Evolutionary conservation across 2,797 vertebrate species (phyloP).

Genomic region (Sebastes vulpes): DNA sequence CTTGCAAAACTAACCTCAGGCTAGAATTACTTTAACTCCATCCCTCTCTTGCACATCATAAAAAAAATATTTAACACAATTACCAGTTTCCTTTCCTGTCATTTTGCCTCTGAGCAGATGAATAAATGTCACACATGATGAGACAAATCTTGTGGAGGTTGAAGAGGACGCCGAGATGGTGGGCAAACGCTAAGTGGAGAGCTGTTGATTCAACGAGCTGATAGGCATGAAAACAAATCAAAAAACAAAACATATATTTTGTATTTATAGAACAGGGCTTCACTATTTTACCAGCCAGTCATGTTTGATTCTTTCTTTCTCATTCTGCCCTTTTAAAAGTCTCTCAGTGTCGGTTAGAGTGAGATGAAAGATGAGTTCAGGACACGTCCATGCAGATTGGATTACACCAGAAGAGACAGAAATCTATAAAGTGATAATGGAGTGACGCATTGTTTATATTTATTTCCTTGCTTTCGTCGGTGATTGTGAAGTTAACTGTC

Average conservation of each 20-base stretch:
- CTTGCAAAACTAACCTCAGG: conserved; percentile 13
- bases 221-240: background rate
- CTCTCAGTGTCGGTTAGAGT: conserved; percentile 7
- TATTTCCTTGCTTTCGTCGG: conserved; percentile 30
- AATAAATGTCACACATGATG: conserved; percentile 44
- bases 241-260: background rate
- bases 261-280: background rate
- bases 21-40: conserved; percentile 6
- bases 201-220: background rate
- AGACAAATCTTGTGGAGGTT: conserved; percentile 16
- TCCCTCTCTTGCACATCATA: background rate
- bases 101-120: conserved; percentile 16
- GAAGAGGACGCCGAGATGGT: conserved; percentile 7
- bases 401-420: conserved; percentile 45
- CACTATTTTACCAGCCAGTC: background rate
- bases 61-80: conserved; percentile 31
- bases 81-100: conserved; percentile 4
- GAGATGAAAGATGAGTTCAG: conserved; percentile 41
- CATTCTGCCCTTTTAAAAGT: conserved; percentile 11
- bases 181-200: background rate
- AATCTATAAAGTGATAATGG: conserved; percentile 46
- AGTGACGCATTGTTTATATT: conserved; percentile 45
- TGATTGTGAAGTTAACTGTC: conserved; percentile 58
- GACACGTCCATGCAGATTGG: conserved; percentile 28
- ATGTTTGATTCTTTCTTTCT: background rate